These are phyloP conservation scores for Adrianichthys oophorus DNA, from an alignment of 2,797 vertebrate species.

Conservation along the genomic window DNA sequence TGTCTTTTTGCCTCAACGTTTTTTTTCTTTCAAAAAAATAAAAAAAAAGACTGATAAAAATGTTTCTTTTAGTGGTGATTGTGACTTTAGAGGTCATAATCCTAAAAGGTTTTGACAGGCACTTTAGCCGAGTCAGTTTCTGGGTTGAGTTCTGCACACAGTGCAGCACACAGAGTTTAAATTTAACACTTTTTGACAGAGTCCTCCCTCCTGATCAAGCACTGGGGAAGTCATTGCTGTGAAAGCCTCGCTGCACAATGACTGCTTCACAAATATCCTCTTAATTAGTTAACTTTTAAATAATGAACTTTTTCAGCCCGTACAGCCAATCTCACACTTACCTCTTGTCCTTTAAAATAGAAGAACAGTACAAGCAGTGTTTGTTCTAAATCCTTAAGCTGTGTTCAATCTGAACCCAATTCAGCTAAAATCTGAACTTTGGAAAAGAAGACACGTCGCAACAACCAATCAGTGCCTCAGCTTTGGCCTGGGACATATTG, in stretches of 20 bases:
- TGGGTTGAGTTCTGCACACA: conserved; percentile 24
- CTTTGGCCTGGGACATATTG: no score
- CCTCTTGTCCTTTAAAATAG: no score
- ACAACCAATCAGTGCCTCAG: no score
- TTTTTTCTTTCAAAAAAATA: neutral
- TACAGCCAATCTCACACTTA: no score
- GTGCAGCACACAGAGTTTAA: conserved; percentile 28
- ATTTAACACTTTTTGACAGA: conserved; percentile 52
- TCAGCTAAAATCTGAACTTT: no score
- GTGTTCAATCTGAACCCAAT: no score
- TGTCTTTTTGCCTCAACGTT: neutral
- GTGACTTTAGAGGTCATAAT: conserved; percentile 40
- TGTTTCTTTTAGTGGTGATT: conserved; percentile 13
- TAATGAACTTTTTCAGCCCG: neutral
- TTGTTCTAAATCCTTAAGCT: no score
- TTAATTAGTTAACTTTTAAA: neutral
- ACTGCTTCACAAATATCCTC: neutral
- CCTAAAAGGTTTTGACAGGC: conserved; percentile 52
- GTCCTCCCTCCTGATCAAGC: conserved; percentile 28
- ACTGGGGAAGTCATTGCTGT: conserved; percentile 11
- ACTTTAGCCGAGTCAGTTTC: conserved; percentile 43
- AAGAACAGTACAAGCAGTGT: no score
- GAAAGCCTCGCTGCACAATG: conserved; percentile 3
- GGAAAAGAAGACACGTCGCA: no score
- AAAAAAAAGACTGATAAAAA: conserved; percentile 3